Evolutionary conservation across 2,797 vertebrate species (phyloP), one percentile per base, ranked within the genome.

Genomic region (Galagoides demidoff): DNA sequence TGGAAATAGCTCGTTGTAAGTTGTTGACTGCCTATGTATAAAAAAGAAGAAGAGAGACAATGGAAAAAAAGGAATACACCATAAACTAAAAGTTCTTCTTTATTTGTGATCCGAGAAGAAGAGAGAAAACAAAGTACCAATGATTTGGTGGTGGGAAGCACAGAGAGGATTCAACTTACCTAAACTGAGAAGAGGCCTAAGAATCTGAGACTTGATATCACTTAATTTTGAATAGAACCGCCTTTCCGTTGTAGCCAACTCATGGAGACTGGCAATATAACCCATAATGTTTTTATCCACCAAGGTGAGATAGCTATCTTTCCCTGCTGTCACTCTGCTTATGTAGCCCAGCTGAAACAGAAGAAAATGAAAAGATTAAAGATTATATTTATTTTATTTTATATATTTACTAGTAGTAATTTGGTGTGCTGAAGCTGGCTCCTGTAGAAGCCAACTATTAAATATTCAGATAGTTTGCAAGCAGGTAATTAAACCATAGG

Each of bases 281-380:
- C 99, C 99, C 99, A 99, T 99, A 92, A 99, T 98, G 12, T 99
- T 99, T 96, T 98, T 99, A 98, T 99, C 99, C 2, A 99, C 99
- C 92, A 99, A 98, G 16, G 98, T 98, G 64, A 99, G 97, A 94
- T 99, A 99, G 59, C 96, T 98, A 92, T 97, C 98, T 63, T 99
- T 99, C 55, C 99, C 99, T 31, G 99, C 99, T 43, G 98, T 98
- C 97, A 99, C 98, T 37, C 98, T 99, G 98, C 99, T 99, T 96
- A 99, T 98, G 64, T 99, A 99, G 37, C 99, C 99, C 95, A 99
- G 97, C 99, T 99, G 97, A 82, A 98, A 97, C 68, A 81, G 89
- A 97, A 39, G 55, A 82, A 52, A 63, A 96, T 23, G 94, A 95
- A 64, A 95, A 74, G 68, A 95, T 95, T 92, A 68, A n/a, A 57